Conservation (phyloP, 2,888 invertebrate genomes). For the Ctenicera cuprea region DNA sequence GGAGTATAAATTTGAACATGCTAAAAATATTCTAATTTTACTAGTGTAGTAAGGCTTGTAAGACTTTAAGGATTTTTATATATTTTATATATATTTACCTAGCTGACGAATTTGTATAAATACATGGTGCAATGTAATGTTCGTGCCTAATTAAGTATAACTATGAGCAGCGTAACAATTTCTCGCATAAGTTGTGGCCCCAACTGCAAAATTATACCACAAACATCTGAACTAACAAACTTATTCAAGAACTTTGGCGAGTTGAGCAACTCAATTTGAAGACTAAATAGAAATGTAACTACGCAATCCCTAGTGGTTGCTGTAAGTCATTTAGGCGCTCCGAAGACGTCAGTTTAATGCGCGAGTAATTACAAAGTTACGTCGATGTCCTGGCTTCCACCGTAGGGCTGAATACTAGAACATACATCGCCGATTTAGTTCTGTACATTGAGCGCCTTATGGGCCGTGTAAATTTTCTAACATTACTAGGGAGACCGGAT, state of each 20-base stretch:
- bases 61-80: too few species aligned
- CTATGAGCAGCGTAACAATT: background rate
- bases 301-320: slow-evolving; percentile 39
- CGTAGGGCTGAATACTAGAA: slow-evolving; percentile 2
- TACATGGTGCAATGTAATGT: too few species aligned
- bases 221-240: slow-evolving; percentile 41
- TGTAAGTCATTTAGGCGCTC: slow-evolving; percentile 38
- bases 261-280: slow-evolving; percentile 45
- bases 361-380: slow-evolving; percentile 44
- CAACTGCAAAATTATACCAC: slow-evolving; percentile 30
- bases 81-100: too few species aligned
- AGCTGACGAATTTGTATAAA: too few species aligned
- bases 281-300: slow-evolving; percentile 46
- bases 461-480: slow-evolving; percentile 26
- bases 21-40: too few species aligned
- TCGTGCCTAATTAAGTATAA: background rate
- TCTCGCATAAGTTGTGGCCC: slow-evolving; percentile 3
- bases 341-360: slow-evolving; percentile 40
- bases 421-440: slow-evolving; percentile 35
- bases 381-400: slow-evolving; percentile 30
- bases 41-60: too few species aligned
- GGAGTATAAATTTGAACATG: too few species aligned
- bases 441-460: slow-evolving; percentile 30
- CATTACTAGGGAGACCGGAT: slow-evolving; percentile 13
- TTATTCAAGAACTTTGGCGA: slow-evolving; percentile 42